Percentiles rank a stretch among this genome's conserved stretches.
Conservation (phyloP, 2,888 invertebrate species). For the Druceiella hillmani region DNA sequence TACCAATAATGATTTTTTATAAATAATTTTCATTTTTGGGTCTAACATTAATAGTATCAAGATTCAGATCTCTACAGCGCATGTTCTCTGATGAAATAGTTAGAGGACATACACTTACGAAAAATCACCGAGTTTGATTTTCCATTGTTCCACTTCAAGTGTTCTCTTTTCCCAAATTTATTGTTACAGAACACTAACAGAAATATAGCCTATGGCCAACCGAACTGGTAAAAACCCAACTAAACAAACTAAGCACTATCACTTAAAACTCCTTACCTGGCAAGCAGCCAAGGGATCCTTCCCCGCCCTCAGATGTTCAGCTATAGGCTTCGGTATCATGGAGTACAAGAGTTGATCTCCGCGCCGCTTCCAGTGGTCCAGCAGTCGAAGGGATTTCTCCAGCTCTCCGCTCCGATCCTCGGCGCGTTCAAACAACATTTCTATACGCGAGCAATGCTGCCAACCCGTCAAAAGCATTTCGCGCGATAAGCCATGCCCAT, state of each 20-base stretch:
- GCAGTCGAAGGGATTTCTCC: constrained; percentile 68
- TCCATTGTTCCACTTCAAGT: no score
- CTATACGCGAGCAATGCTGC: constrained; percentile 77
- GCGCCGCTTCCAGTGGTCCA: constrained; percentile 80
- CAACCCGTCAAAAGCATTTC: constrained; percentile 80
- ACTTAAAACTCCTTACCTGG: constrained; percentile 45
- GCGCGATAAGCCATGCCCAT: constrained; percentile 77
- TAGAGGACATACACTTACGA: no score
- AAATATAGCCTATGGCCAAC: no score
- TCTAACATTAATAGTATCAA: no score
- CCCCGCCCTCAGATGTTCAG: constrained; percentile 72
- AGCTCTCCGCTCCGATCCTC: constrained; percentile 74
- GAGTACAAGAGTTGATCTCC: constrained; percentile 85
- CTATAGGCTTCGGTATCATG: constrained; percentile 86
- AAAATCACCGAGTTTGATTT: no score
- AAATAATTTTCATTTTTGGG: no score
- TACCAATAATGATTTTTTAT: no score
- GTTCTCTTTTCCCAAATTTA: no score
- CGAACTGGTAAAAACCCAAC: no score
- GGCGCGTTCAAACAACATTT: constrained; percentile 76
- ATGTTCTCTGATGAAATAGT: no score
- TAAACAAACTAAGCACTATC: neutral
- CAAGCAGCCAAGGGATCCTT: constrained; percentile 74
- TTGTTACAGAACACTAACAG: no score
- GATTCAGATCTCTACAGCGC: no score